A percentile compares a stretch with the other conserved stretches of the same genome.
Conservation (phyloP, 2,888 invertebrate genomes). For the Blastobasis lacticolella region DNA sequence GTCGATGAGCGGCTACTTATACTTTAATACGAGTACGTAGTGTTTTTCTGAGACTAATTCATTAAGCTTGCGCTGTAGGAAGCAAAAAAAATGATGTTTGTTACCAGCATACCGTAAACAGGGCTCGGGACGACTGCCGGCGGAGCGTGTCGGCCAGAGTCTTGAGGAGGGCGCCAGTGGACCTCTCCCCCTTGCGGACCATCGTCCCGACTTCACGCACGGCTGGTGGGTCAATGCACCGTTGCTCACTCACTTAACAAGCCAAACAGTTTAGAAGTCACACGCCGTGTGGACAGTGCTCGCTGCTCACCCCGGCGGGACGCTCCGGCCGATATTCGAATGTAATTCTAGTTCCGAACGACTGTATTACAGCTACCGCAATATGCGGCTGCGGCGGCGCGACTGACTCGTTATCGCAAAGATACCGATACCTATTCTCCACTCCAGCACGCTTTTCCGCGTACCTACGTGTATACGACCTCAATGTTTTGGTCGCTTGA, state of each 20-base stretch:
- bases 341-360: neutral
- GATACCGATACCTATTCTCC: conserved; percentile 55
- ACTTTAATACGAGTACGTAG: no score
- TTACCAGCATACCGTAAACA: conserved; percentile 46
- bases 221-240: conserved; percentile 65
- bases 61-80: no score
- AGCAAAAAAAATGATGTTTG: no score
- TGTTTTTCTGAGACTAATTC: no score
- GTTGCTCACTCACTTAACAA: conserved; percentile 33
- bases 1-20: no score
- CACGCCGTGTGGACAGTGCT: conserved; percentile 24
- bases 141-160: conserved; percentile 64
- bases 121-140: conserved; percentile 53
- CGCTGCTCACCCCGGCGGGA: conserved; percentile 24
- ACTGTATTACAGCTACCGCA: conserved; percentile 48
- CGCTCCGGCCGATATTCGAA: conserved; percentile 15
- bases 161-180: conserved; percentile 58
- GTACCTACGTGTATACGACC: conserved; percentile 44
- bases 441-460: conserved; percentile 38
- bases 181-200: conserved; percentile 65
- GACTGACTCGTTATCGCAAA: conserved; percentile 62
- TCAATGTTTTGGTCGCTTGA: conserved; percentile 57
- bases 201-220: conserved; percentile 67
- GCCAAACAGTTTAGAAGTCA: conserved; percentile 28
- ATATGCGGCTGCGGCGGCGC: conserved; percentile 65